Evolutionary conservation across 2,888 invertebrate genomes (phyloP).

Genomic region (Pteria penguin): DNA sequence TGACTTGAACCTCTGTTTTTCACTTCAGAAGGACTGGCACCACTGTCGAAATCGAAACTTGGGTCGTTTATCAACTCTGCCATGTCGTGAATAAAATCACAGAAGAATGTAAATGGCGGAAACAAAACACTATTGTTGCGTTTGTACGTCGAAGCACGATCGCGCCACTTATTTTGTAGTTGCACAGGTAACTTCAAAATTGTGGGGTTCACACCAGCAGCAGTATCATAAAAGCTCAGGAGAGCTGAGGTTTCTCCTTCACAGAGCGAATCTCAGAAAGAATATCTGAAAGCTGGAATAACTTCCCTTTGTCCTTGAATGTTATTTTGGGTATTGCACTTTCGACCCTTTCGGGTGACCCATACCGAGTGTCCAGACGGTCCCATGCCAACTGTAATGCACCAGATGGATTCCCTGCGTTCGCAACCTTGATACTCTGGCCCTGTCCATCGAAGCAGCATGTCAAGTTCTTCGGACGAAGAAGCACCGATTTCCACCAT

Average conservation of each 20-base stretch:
- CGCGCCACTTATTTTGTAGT: conserved; percentile 23
- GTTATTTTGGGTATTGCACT: conserved; percentile 15
- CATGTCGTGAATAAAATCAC: conserved; percentile 29
- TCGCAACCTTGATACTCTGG: conserved; percentile 3
- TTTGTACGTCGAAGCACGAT: conserved; percentile 20
- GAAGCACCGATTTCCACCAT: conserved; percentile 2
- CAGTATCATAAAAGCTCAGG: conserved; percentile 14
- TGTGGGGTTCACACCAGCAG: conserved; percentile 13
- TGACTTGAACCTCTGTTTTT: not conserved
- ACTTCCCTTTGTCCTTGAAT: conserved; percentile 21
- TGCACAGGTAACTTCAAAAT: conserved; percentile 17
- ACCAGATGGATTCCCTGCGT: not conserved
- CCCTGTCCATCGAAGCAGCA: not conserved
- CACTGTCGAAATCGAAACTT: conserved; percentile 9
- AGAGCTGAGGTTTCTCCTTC: conserved; percentile 12
- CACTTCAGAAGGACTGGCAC: not conserved
- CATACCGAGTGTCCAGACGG: conserved; percentile 16
- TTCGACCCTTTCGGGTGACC: conserved; percentile 20
- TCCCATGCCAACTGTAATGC: conserved; percentile 1
- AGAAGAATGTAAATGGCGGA: conserved; percentile 25
- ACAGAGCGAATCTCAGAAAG: conserved; percentile 12
- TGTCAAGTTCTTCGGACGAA: conserved; percentile 3
- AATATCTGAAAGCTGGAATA: conserved; percentile 14
- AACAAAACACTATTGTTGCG: conserved; percentile 11
- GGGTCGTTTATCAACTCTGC: conserved; percentile 19